Evolutionary conservation across 2,888 invertebrate species (phyloP).

Genomic region (Limenitis camilla): DNA sequence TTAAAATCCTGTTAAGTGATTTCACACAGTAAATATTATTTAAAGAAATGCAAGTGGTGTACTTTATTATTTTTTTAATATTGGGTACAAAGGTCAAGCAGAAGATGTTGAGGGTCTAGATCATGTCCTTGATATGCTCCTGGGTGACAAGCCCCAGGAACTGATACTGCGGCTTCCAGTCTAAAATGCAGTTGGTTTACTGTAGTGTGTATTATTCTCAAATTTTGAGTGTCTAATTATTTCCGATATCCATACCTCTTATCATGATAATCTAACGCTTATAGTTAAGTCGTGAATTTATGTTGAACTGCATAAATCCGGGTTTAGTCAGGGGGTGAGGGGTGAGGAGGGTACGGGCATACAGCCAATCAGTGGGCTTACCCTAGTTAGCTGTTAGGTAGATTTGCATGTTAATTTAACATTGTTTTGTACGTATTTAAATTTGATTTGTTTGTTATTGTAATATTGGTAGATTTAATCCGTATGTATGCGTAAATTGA

Average conservation of each 20-base stretch:
- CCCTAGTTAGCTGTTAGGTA: constrained; percentile 33
- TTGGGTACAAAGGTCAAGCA: no score
- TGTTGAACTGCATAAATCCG: constrained; percentile 44
- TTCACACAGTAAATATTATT: no score
- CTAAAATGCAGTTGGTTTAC: no score
- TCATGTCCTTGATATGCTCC: no score
- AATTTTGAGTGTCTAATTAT: neutral
- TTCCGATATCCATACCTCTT: constrained; percentile 7
- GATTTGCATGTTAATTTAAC: constrained; percentile 31
- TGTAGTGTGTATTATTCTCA: no score
- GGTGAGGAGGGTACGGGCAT: constrained; percentile 34
- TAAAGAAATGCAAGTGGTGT: no score
- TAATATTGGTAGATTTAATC: neutral
- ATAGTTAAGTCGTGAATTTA: constrained; percentile 34
- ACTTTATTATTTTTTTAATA: no score
- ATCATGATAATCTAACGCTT: constrained; percentile 20
- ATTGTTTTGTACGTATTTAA: constrained; percentile 9
- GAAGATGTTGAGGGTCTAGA: no score
- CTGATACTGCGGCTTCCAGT: no score
- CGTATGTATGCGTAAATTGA: neutral
- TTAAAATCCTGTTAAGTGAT: no score
- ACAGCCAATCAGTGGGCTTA: constrained; percentile 39
- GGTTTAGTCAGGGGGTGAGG: constrained; percentile 36
- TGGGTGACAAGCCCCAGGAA: no score
- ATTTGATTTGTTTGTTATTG: neutral